Conservation (phyloP, 2,888 invertebrate genomes). For the Doris montereyensis region DNA sequence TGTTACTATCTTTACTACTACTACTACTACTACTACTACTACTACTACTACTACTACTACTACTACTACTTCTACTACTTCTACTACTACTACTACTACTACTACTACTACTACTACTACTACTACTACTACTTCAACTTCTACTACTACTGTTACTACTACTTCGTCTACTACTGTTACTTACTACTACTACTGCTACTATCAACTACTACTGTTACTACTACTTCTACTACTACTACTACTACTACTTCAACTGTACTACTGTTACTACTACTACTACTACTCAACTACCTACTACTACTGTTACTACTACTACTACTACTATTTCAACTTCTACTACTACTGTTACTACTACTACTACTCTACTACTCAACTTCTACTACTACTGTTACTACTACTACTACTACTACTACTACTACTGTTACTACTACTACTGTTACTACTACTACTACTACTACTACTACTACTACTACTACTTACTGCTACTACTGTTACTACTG, state of each 20-base stretch:
- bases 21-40: slow-evolving; percentile 22
- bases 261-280: too few species aligned
- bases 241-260: too few species aligned
- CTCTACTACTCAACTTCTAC: neutral
- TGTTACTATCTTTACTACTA: slow-evolving; percentile 4
- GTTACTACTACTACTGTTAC: slow-evolving; percentile 8
- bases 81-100: slow-evolving; percentile 22
- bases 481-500: slow-evolving; percentile 14
- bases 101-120: slow-evolving; percentile 20
- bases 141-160: too few species aligned
- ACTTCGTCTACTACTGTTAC: too few species aligned
- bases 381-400: neutral
- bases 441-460: slow-evolving; percentile 22
- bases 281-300: too few species aligned
- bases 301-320: too few species aligned
- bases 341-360: neutral
- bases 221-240: slow-evolving; percentile 9
- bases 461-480: slow-evolving; percentile 25
- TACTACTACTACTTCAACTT: slow-evolving; percentile 10
- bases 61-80: slow-evolving; percentile 21
- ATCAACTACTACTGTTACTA: too few species aligned
- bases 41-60: slow-evolving; percentile 22
- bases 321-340: neutral
- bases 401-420: too few species aligned
- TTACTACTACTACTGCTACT: too few species aligned